Conservation (phyloP, 2,797 vertebrate species). For the Aulostomus chinensis region DNA sequence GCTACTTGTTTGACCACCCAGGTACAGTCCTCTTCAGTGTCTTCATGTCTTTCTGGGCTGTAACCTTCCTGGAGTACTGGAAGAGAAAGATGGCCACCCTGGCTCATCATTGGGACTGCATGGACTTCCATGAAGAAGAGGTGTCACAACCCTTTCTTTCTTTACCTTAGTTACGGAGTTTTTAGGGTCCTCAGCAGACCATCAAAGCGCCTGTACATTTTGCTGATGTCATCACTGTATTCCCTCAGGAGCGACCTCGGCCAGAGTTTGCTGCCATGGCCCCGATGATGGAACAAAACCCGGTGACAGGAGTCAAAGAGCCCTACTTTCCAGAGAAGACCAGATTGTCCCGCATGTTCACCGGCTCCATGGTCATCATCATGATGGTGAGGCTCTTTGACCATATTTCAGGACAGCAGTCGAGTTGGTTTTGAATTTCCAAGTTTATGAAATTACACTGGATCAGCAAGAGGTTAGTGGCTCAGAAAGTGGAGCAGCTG, state of each 20-base stretch:
- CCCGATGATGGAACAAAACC: conserved; percentile 79
- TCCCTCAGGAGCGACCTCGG: conserved; percentile 76
- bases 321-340: conserved; percentile 76
- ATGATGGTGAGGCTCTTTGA: conserved; percentile 73
- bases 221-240: too few species aligned
- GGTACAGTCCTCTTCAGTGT: conserved; percentile 83
- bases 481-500: too few species aligned
- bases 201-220: too few species aligned
- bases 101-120: conserved; percentile 83
- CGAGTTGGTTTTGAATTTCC: too few species aligned
- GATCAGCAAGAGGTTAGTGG: too few species aligned
- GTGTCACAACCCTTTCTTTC: too few species aligned
- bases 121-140: conserved; percentile 81
- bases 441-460: too few species aligned
- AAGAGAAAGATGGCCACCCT: conserved; percentile 76
- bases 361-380: conserved; percentile 79
- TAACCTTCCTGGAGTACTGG: conserved; percentile 85
- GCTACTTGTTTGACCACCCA: not conserved
- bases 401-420: too few species aligned
- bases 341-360: conserved; percentile 71
- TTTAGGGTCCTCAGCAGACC: too few species aligned
- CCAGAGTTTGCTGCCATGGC: conserved; percentile 83
- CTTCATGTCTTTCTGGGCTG: conserved; percentile 86
- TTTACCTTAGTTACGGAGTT: too few species aligned
- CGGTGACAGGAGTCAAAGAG: conserved; percentile 81